phyloP scores from a whole-genome alignment of 2,113 vertebrate species.

The Plecotus auritus region DNA sequence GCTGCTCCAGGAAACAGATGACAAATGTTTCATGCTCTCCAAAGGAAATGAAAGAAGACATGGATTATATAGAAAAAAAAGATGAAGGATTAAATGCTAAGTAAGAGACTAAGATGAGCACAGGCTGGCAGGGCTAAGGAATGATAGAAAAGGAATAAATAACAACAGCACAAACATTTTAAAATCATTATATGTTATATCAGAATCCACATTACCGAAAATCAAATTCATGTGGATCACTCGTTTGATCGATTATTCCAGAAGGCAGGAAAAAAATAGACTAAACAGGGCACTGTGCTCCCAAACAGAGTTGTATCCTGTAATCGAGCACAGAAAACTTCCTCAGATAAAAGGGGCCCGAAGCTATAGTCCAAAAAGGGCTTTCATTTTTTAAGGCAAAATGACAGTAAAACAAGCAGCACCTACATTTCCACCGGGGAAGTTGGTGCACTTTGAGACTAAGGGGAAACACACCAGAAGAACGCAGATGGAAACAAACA shows the following conservation, averaged over 20 bases:
- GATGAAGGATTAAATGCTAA: no score
- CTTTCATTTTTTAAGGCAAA: not conserved
- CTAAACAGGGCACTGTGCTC: no score
- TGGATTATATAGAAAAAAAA: no score
- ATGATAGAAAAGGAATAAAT: not conserved
- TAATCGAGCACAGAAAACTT: not conserved
- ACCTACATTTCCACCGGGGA: not conserved
- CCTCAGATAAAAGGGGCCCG: not conserved
- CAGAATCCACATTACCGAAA: not conserved
- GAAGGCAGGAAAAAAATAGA: not conserved
- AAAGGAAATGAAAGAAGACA: not conserved
- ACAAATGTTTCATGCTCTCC: no score
- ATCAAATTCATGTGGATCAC: no score
- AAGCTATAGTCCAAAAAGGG: not conserved
- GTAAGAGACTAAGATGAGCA: not conserved
- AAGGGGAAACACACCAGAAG: not conserved
- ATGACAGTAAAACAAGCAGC: not conserved
- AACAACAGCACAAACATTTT: not conserved
- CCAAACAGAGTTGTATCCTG: not conserved
- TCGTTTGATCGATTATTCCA: not conserved
- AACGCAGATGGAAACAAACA: not conserved
- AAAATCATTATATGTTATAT: not conserved
- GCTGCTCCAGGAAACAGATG: not conserved
- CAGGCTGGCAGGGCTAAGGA: not conserved
- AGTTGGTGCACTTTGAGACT: not conserved